Base-by-base conservation (phyloP, 2,113 vertebrate species). In the Thamnaconus septentrionalis region DNA sequence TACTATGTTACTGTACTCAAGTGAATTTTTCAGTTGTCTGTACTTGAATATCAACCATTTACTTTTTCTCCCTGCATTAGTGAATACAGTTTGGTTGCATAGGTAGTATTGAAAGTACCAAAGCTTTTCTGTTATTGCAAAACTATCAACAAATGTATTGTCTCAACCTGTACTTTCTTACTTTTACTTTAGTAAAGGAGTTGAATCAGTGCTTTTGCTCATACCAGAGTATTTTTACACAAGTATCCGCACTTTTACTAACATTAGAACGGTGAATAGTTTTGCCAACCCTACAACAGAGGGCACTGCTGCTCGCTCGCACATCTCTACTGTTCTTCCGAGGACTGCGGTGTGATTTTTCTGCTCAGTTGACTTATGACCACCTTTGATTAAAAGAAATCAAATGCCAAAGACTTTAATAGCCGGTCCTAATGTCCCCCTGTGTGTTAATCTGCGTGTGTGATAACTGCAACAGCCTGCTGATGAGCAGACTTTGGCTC, bases 381-480 rank as follows among this genome's bases (percentile, higher is more conserved):
- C 75, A 31, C 69, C 72, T 84, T 80, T 85, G 79, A 88, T 86
- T 87, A 82, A 72, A 80, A 71, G 44, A 72, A 85, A 85, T 84
- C 62, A 73, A 85, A 82, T 81, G 77, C 69, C 70, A 83, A 78
- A 84, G 71, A 53, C 12, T 85, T 86, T 83, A 69, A 78, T 71
- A 69, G 66, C 71, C 69, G 73, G 58, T 66, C 86, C 70, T 73
- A 79, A 83, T 60, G 79, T 59, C 71, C 60, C 76, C 75, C 55
- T 58, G 71, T 43, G 45, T 56, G 59, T 73, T 4, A 10, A 7
- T 53, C 3, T 39, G 18, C 40, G 52, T 53, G 51, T 31, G 12
- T 53, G 18, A 6, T 52, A 12, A 46, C 8, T 5, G 5, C 45
- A 2, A 5, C 45, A 46, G 8, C 45, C 45, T 6, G 45, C 45